Conservation (phyloP, 1,140 invertebrate species). For the Bombus breviceps region DNA sequence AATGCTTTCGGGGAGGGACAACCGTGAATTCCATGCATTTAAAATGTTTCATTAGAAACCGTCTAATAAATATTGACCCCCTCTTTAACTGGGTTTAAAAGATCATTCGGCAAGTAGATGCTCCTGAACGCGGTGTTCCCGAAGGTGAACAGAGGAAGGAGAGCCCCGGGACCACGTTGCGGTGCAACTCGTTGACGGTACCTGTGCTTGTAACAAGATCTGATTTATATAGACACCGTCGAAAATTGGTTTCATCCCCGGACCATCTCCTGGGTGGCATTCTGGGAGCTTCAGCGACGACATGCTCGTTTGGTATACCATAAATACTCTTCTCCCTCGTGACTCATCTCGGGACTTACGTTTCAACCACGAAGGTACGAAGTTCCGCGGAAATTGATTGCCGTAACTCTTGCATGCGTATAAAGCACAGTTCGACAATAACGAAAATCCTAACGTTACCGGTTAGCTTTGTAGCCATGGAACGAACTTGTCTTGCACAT, state of each 20-base stretch:
- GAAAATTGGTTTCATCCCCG: constrained; percentile 80
- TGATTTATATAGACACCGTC: constrained; percentile 78
- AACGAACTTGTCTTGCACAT: not conserved
- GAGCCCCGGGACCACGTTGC: constrained; percentile 19
- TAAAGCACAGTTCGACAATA: constrained; percentile 1
- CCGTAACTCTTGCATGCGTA: constrained; percentile 37
- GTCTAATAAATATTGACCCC: constrained; percentile 78
- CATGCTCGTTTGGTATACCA: constrained; percentile 64
- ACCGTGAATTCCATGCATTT: constrained; percentile 75
- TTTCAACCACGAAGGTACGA: constrained; percentile 36
- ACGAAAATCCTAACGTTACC: constrained; percentile 4
- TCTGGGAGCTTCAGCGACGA: constrained; percentile 61
- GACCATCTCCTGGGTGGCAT: constrained; percentile 75
- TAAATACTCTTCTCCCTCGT: constrained; percentile 65
- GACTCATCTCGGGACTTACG: constrained; percentile 12
- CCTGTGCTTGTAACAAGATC: constrained; percentile 76
- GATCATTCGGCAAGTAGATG: constrained; percentile 54
- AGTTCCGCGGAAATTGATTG: constrained; percentile 63
- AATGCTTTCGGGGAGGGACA: constrained; percentile 28
- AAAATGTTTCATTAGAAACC: constrained; percentile 80
- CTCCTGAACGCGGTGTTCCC: not conserved
- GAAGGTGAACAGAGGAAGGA: not conserved
- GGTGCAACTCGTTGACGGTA: constrained; percentile 55
- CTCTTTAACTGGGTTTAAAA: constrained; percentile 71
- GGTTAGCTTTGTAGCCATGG: not conserved